Base-by-base conservation (phyloP, 2,113 vertebrate species). In the Arvicanthis niloticus region DNA sequence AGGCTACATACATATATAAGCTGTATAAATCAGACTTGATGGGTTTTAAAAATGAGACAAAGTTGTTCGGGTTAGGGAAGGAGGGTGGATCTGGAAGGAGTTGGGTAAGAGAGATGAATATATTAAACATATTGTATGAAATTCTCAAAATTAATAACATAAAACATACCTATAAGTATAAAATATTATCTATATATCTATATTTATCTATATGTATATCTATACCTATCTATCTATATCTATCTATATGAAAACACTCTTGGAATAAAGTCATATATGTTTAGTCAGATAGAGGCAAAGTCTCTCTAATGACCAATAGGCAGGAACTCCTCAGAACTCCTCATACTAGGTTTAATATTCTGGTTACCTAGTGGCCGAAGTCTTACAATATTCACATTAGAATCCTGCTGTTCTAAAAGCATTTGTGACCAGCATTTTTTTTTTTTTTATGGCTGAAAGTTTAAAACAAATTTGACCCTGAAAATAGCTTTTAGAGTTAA, bases 401-500 rank as follows among this genome's bases (percentile, higher is more conserved):
- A 91, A 88, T 17, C 26, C n/a, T 4, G 53, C 51, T 9, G 31
- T 89, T 92, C 91, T 73, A 37, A 72, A n/a, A 72, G 17, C 22
- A 89, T 91, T 93, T 91, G 40, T 75, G 94, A 91, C 48, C 60
- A 95, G 40, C 6, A 87, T 62, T 42, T 42, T 82, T 24, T 73
- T n/a, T 72, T 40, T 93, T 97, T 97, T 72, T 73, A 65, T 91
- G 70, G 8, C 51, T 72, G 34, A 95, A 94, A 82, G 51, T 88
- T 95, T 95, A 96, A 97, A 96, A 97, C 58, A 94, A 96, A 91
- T 89, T 93, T 95, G 94, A 97, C 95, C 89, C 90, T 95, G 77
- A 95, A 95, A 96, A 94, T 10, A 93, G 82, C 70, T 67, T 96
- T 97, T 97, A 97, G 94, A 91, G 68, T 89, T 97, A 97, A 97